A percentile compares a stretch with the other conserved stretches of the same genome.
These are phyloP conservation scores for Heliconius himera DNA, from an alignment of 1,140 invertebrate genomes.

Conservation along the genomic window DNA sequence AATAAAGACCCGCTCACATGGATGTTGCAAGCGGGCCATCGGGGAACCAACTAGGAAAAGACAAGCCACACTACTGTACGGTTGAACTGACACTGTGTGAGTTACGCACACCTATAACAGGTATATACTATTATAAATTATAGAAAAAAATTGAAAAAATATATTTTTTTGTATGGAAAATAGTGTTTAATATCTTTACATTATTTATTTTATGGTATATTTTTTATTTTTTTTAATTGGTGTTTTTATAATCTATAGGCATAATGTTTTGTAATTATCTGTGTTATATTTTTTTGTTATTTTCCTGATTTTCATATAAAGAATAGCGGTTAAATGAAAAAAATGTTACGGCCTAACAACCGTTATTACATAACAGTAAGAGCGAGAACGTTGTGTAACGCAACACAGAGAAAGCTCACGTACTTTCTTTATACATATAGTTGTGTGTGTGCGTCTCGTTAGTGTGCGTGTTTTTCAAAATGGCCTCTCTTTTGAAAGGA, in stretches of 20 bases:
- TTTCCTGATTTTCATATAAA: slow-evolving; percentile 38
- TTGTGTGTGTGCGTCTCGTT: slow-evolving; percentile 56
- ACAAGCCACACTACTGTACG: slow-evolving; percentile 54
- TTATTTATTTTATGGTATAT: neutral
- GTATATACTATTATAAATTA: slow-evolving; percentile 61
- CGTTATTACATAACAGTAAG: slow-evolving; percentile 79
- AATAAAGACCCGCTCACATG: slow-evolving; percentile 76
- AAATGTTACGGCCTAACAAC: slow-evolving; percentile 77
- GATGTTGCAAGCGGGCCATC: slow-evolving; percentile 78
- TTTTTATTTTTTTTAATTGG: neutral
- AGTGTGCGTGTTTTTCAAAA: slow-evolving; percentile 67
- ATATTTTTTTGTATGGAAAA: neutral
- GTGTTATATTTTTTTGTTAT: neutral
- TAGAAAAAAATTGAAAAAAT: slow-evolving; percentile 11
- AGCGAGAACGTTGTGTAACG: slow-evolving; percentile 75
- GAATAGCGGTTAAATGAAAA: slow-evolving; percentile 62
- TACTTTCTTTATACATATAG: slow-evolving; percentile 75
- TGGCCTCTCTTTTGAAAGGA: slow-evolving; percentile 58
- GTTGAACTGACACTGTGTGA: slow-evolving; percentile 15
- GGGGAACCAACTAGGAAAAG: slow-evolving; percentile 74
- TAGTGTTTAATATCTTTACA: neutral
- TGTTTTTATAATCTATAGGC: neutral
- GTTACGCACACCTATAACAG: slow-evolving; percentile 59
- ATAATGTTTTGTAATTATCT: neutral
- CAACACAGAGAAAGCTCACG: slow-evolving; percentile 78